A percentile compares a stretch with the other conserved stretches of the same genome.
phyloP scores from a whole-genome alignment of 2,113 vertebrate genomes.

The Burhinus bistriatus region DNA sequence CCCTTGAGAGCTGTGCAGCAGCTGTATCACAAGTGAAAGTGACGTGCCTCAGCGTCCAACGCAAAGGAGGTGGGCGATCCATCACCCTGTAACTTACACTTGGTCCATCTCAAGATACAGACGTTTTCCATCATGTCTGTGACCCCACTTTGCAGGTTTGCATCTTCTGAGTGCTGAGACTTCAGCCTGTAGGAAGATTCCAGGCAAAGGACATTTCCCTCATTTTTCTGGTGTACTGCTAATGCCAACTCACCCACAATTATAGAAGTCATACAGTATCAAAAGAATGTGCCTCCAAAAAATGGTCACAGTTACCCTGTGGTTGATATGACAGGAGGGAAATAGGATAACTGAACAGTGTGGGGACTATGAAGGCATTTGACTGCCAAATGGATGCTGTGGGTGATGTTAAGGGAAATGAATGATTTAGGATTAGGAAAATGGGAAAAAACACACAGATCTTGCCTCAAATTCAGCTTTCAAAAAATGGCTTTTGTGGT shows the following conservation, averaged over 20 bases:
- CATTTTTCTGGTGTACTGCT: neutral
- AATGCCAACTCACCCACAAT: neutral
- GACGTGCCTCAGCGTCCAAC: accelerated
- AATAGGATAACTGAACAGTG: neutral
- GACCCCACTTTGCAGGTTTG: neutral
- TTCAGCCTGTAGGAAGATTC: neutral
- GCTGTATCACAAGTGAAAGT: neutral
- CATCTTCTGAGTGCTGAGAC: neutral
- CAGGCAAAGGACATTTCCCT: neutral
- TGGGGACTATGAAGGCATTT: neutral
- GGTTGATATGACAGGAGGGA: neutral
- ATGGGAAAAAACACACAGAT: neutral
- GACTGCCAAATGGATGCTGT: neutral
- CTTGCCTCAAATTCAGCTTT: neutral
- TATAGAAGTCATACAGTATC: neutral
- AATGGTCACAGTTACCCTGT: neutral
- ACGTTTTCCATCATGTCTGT: neutral
- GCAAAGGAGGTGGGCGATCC: neutral
- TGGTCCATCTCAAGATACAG: neutral
- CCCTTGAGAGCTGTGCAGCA: neutral
- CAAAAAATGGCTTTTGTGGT: conserved; percentile 28
- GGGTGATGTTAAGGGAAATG: conserved; percentile 1
- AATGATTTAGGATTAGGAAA: neutral
- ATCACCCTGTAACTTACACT: neutral
- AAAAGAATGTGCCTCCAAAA: neutral